Percentiles rank a stretch among this genome's conserved stretches.
Evolutionary conservation across 2,113 vertebrate genomes (phyloP).

Genomic region (Zosterops lateralis): DNA sequence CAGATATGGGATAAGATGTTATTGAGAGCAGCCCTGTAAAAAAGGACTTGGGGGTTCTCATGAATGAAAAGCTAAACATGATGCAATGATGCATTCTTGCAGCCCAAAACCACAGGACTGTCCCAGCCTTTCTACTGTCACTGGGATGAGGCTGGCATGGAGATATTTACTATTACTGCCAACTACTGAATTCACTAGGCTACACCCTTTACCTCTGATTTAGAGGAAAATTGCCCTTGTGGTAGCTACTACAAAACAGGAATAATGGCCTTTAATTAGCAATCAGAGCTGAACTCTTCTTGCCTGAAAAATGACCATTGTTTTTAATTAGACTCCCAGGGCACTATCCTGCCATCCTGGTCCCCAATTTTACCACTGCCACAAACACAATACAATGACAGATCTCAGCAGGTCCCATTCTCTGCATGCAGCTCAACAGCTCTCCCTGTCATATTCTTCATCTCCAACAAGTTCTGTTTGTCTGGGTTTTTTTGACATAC

Average conservation of each 20-base stretch:
- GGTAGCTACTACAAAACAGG: neutral
- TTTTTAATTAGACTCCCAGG: conserved; percentile 13
- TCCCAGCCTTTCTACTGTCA: neutral
- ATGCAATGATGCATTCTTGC: neutral
- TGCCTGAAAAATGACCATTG: neutral
- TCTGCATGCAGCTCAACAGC: conserved; percentile 1
- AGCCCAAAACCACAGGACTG: neutral
- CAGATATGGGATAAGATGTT: neutral
- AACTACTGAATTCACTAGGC: neutral
- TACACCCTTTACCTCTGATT: neutral
- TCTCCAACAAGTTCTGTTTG: conserved; percentile 2
- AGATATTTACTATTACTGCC: neutral
- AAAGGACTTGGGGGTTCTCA: neutral
- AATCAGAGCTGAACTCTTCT: neutral
- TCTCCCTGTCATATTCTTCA: conserved; percentile 36
- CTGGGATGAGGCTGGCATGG: neutral
- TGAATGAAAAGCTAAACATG: neutral
- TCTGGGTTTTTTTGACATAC: neutral
- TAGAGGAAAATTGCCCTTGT: neutral
- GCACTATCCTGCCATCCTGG: neutral
- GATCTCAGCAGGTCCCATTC: neutral
- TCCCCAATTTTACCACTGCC: neutral
- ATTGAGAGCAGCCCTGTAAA: too few species aligned
- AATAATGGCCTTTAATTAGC: conserved; percentile 11
- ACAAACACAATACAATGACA: neutral